Percentiles rank a stretch among this genome's conserved stretches.
Evolutionary conservation across 2,113 vertebrate species (phyloP).

Genomic region (Cepphus grylle): DNA sequence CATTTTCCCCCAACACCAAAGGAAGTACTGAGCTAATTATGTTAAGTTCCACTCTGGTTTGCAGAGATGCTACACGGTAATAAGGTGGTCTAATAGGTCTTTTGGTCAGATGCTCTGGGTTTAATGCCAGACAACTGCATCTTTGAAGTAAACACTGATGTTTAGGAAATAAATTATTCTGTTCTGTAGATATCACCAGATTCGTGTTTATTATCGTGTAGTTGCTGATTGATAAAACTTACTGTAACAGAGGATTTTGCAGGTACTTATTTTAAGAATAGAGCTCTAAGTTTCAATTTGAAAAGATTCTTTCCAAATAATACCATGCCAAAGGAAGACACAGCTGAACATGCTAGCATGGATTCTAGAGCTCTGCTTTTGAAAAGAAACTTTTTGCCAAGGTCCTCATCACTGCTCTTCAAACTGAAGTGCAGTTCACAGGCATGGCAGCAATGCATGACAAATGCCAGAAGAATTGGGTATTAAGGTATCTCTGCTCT

Average conservation of each 20-base stretch:
- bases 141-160: background rate
- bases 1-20: background rate
- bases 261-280: background rate
- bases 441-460: background rate
- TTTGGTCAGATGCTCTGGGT: background rate
- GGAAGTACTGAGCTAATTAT: background rate
- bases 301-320: background rate
- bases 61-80: background rate
- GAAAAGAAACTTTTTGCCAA: background rate
- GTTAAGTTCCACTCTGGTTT: background rate
- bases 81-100: background rate
- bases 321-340: background rate
- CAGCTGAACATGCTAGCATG: background rate
- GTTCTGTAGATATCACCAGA: background rate
- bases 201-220: background rate
- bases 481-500: background rate
- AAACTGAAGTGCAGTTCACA: background rate
- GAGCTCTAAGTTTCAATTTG: background rate
- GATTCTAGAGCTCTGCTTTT: background rate
- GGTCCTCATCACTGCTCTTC: background rate
- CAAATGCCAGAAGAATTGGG: background rate
- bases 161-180: background rate
- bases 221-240: fast-evolving
- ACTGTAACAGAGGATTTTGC: background rate
- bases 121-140: background rate